These are phyloP conservation scores for Coracopsis vasa DNA, from an alignment of 2,113 vertebrate species.

Conservation along the genomic window DNA sequence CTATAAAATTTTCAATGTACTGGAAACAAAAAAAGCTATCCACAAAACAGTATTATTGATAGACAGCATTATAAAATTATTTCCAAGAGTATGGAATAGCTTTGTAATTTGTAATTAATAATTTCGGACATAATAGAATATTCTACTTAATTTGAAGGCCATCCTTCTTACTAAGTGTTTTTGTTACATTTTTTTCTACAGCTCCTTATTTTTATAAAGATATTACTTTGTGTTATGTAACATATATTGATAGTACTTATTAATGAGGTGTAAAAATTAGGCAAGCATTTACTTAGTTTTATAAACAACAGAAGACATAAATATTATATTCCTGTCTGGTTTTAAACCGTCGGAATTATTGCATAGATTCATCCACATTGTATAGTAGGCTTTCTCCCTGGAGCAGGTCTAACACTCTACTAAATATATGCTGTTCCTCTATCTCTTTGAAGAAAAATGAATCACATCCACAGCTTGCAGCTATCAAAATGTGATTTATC, in stretches of 20 bases:
- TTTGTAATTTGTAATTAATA: background rate
- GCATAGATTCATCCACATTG: background rate
- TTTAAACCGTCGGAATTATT: conserved; percentile 28
- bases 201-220: background rate
- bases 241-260: background rate
- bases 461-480: conserved; percentile 54
- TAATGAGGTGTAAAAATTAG: conserved; percentile 18
- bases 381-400: conserved; percentile 7
- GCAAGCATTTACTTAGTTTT: conserved; percentile 22
- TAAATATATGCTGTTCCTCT: conserved; percentile 54
- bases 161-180: background rate
- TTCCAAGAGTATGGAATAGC: background rate
- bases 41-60: background rate
- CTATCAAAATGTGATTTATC: conserved; percentile 47
- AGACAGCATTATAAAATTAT: background rate
- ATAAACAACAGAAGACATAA: background rate
- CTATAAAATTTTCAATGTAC: background rate
- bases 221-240: background rate
- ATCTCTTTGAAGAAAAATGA: conserved; percentile 59
- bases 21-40: background rate
- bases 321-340: conserved; percentile 28
- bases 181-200: background rate
- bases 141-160: background rate
- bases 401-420: conserved; percentile 8
- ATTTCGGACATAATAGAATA: background rate